Evolutionary conservation across 1,140 invertebrate species (phyloP).

Genomic region (Trialeurodes vaporariorum): DNA sequence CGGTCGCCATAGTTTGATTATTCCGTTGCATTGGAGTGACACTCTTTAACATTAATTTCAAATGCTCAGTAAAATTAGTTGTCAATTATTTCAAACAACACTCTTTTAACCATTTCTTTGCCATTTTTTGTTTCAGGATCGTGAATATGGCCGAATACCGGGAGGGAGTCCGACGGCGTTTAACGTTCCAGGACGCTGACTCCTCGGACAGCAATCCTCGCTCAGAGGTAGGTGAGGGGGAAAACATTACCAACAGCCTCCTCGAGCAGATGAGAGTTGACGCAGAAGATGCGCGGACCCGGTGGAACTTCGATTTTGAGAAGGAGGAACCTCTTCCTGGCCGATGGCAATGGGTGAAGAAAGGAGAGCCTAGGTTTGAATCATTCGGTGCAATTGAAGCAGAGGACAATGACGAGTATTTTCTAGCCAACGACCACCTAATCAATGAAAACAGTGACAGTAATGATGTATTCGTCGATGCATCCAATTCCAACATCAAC

Average conservation of each 20-base stretch:
- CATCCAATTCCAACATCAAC: neutral
- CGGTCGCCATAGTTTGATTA: no score
- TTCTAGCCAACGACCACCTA: neutral
- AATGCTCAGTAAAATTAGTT: no score
- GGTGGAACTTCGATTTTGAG: constrained; percentile 36
- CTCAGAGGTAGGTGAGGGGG: neutral
- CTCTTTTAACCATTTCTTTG: no score
- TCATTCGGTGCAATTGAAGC: no score
- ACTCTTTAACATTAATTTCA: no score
- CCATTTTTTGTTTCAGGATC: neutral
- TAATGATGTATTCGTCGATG: neutral
- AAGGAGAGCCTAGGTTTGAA: constrained; percentile 22
- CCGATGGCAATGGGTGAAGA: constrained; percentile 30
- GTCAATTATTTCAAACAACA: no score
- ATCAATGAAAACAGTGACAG: neutral
- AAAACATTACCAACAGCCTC: neutral
- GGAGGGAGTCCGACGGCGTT: neutral
- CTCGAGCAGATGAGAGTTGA: neutral
- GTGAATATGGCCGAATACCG: neutral
- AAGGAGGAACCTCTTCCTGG: constrained; percentile 30
- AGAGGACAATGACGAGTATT: neutral
- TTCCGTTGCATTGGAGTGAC: no score
- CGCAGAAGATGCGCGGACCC: neutral
- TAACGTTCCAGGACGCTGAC: neutral
- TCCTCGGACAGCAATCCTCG: neutral